Conservation (phyloP, 2,797 vertebrate genomes). For the Strix occidentalis region DNA sequence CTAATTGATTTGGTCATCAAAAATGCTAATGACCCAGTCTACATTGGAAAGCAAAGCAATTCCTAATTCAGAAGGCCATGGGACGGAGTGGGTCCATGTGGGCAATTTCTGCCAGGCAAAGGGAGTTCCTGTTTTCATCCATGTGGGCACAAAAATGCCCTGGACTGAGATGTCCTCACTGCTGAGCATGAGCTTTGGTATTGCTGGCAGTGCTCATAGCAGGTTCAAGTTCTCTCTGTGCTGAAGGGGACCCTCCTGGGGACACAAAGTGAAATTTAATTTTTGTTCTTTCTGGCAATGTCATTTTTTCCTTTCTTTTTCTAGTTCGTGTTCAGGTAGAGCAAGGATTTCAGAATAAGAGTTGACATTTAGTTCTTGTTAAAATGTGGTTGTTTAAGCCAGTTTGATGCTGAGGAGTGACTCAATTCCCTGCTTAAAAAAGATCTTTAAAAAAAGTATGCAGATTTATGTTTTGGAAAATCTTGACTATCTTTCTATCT, state of each 20-base stretch:
- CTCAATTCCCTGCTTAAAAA: neutral
- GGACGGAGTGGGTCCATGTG: neutral
- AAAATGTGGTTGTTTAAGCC: neutral
- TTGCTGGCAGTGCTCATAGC: neutral
- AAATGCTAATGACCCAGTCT: neutral
- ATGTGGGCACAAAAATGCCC: neutral
- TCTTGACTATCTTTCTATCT: neutral
- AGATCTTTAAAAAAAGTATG: neutral
- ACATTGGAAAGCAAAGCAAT: neutral
- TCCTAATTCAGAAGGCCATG: neutral
- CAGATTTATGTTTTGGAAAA: constrained; percentile 9
- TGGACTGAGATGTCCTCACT: neutral
- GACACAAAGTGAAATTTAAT: neutral
- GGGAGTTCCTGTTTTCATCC: neutral
- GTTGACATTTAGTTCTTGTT: neutral
- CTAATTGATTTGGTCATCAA: neutral
- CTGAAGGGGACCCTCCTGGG: neutral
- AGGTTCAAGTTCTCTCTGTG: neutral
- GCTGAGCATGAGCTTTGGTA: neutral
- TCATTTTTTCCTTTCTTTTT: neutral
- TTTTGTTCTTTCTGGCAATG: neutral
- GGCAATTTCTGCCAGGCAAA: neutral
- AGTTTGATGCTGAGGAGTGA: neutral
- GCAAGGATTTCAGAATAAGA: neutral
- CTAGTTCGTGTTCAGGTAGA: neutral